Evolutionary conservation across 2,113 vertebrate species (phyloP).

Genomic region (Erythrolamprus reginae): DNA sequence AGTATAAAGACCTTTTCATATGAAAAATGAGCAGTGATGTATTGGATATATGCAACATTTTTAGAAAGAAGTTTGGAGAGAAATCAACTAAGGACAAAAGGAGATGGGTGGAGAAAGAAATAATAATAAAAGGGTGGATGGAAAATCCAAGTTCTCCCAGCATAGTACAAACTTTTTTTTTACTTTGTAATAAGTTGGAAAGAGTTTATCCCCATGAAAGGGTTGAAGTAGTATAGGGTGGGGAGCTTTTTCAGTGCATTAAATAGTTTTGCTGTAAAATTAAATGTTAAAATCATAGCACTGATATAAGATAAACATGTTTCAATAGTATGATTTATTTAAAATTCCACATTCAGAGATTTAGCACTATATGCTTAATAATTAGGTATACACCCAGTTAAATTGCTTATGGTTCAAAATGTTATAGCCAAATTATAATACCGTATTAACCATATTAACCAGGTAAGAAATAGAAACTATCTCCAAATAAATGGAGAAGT

Average conservation of each 20-base stretch:
- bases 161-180: background rate
- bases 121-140: background rate
- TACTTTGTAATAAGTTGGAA: background rate
- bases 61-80: background rate
- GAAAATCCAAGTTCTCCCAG: background rate
- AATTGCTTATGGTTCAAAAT: background rate
- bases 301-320: background rate
- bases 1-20: background rate
- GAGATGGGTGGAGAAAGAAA: background rate
- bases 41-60: background rate
- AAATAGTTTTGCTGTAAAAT: background rate
- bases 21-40: background rate
- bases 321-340: background rate
- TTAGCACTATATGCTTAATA: background rate
- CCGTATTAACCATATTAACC: background rate
- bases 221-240: background rate
- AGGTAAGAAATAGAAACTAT: conserved; percentile 6
- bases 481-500: conserved; percentile 5
- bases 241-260: background rate
- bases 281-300: background rate
- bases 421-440: conserved; percentile 16
- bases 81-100: conserved; percentile 10
- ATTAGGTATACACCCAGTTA: background rate
- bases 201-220: background rate
- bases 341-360: background rate